Base-by-base conservation (phyloP, 1,140 invertebrate genomes). In the Probaryconus sp. region DNA sequence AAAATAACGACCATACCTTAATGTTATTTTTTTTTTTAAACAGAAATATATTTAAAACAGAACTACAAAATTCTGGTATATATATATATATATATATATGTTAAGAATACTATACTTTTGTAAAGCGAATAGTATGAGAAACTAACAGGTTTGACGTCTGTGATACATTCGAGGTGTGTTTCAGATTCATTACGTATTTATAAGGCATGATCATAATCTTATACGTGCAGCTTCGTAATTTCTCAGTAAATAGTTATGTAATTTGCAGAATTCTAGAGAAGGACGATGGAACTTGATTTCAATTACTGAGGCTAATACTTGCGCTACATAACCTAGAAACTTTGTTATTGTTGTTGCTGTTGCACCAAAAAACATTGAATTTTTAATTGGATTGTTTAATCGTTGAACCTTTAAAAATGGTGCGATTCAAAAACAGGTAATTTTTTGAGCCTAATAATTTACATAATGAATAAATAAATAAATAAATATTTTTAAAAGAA, bases 341-440 rank as follows among this genome's bases (percentile, higher is more conserved):
- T 47, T 40, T 60, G 21, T 47, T 60, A 45, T 61, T 37, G 18
- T 24, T 51, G 30, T 21, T 21, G n/a, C n/a, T 14, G 13, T 30
- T 45, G 18, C n/a, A n/a, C n/a, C n/a, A 4, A 21, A 38, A 38
- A 28, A 30, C 18, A 51, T 20, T 2, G 2, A 1, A 9, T 9
- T 16, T 20, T 2, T 6, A 1, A 9, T 9, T 16, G n/a, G 2
- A 20, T 20, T 20, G 11, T 10, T 7, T 21, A 14, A 43, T 20
- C 9, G 10, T 9, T 6, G 76, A 78, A 81, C 72, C 76, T 61
- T 53, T 73, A 64, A 81, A 74, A 45, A 93, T 93, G 92, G 92
- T 92, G 20, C 89, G 92, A 9, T 91, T 91, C 69, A 92, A 93
- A 83, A 92, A 92, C 78, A 90, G 92, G 91, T 92, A 88, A 60